phyloP scores from a whole-genome alignment of 2,797 vertebrate genomes.

The Sylvia borin region DNA sequence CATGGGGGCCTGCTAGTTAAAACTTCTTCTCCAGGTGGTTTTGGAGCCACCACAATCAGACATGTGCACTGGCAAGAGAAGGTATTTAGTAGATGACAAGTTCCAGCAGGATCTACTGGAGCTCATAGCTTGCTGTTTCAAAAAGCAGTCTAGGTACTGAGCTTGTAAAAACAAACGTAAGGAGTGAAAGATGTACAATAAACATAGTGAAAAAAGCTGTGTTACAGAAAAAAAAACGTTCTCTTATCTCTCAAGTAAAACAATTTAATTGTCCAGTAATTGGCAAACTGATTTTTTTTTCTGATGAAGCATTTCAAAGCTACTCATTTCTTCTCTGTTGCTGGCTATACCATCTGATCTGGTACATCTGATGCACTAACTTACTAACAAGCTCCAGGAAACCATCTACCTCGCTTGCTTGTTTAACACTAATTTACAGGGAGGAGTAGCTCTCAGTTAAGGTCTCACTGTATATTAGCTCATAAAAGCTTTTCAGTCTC shows the following conservation, averaged over 20 bases:
- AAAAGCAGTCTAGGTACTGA: not conserved
- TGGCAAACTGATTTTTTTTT: not conserved
- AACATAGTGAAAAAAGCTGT: not conserved
- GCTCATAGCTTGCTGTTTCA: not conserved
- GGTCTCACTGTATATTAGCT: not conserved
- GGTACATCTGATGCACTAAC: not conserved
- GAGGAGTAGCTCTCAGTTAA: not conserved
- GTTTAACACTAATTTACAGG: not conserved
- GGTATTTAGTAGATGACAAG: not conserved
- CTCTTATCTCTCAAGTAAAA: not conserved
- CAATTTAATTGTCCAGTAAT: not conserved
- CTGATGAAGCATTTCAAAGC: not conserved
- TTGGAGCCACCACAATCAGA: not conserved
- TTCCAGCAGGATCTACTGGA: not conserved
- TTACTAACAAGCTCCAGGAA: not conserved
- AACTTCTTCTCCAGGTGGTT: constrained; percentile 9
- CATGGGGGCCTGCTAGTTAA: not conserved
- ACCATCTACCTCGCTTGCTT: not conserved
- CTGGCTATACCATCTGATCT: not conserved
- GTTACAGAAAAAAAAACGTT: not conserved
- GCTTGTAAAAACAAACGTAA: not conserved
- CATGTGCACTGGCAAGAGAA: not conserved
- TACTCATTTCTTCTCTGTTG: not conserved
- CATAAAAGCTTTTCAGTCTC: not conserved
- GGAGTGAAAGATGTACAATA: not conserved